phyloP scores from a whole-genome alignment of 2,797 vertebrate genomes.

The Lacerta viridis region DNA sequence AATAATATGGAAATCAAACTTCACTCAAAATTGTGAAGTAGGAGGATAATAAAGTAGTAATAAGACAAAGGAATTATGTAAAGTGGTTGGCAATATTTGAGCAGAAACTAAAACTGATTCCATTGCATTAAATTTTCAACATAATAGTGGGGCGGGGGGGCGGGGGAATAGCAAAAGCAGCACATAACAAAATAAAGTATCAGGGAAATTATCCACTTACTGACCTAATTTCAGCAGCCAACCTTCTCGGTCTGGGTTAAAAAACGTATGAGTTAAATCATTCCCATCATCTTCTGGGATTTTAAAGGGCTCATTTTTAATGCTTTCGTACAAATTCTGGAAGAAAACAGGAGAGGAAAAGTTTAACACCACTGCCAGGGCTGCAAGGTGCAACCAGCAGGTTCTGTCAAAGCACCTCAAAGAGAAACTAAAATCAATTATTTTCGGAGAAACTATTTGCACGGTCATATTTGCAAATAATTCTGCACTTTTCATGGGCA shows the following conservation, averaged over 20 bases:
- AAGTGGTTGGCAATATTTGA: slow-evolving; percentile 49
- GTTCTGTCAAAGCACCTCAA: slow-evolving; percentile 4
- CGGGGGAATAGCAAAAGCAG: not conserved
- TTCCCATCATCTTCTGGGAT: slow-evolving; percentile 98
- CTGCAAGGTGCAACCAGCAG: slow-evolving; percentile 36
- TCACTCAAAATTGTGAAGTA: slow-evolving; percentile 32
- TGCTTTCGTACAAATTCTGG: slow-evolving; percentile 98
- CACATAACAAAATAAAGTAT: slow-evolving; percentile 33
- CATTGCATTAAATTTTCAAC: slow-evolving; percentile 50
- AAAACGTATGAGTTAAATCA: slow-evolving; percentile 97
- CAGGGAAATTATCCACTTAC: slow-evolving; percentile 68
- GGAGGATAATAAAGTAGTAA: slow-evolving; percentile 34
- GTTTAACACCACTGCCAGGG: slow-evolving; percentile 35
- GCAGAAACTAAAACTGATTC: not conserved
- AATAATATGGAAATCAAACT: slow-evolving; percentile 57
- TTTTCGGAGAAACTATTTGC: not conserved
- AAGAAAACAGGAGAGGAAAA: slow-evolving; percentile 45
- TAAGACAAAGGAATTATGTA: slow-evolving; percentile 19
- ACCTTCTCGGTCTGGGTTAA: slow-evolving; percentile 97
- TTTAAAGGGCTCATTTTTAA: slow-evolving; percentile 98
- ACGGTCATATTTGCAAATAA: not conserved
- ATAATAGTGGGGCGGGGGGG: slow-evolving; percentile 30
- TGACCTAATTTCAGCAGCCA: slow-evolving; percentile 98
- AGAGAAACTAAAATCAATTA: not conserved
- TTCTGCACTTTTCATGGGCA: not conserved